phyloP scores from a whole-genome alignment of 2,113 vertebrate genomes.

The Phycodurus eques region DNA sequence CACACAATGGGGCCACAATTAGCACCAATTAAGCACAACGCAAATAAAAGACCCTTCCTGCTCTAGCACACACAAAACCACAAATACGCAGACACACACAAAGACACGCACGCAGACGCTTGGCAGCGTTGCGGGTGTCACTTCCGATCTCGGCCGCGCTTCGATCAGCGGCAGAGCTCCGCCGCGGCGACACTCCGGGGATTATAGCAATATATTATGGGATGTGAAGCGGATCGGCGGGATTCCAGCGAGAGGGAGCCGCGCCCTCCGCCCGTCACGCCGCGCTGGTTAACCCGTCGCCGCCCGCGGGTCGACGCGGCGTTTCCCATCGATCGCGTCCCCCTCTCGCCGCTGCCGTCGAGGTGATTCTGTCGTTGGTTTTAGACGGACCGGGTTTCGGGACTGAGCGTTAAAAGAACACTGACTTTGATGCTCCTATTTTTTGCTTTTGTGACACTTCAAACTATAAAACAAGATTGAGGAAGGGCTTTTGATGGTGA shows the following conservation, averaged over 20 bases:
- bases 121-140: constrained; percentile 30
- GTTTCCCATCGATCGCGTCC: no score
- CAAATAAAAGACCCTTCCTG: constrained; percentile 23
- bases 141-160: constrained; percentile 39
- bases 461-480: no score
- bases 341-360: no score
- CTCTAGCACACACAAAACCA: constrained; percentile 1
- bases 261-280: no score
- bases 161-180: constrained; percentile 46
- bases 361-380: no score
- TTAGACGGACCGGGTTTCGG: no score
- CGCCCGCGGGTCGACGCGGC: no score
- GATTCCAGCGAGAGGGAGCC: not conserved
- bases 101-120: not conserved
- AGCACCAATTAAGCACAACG: not conserved
- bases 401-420: no score
- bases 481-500: no score
- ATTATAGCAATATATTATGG: constrained; percentile 59
- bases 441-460: no score
- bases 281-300: no score
- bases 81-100: constrained; percentile 1
- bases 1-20: not conserved
- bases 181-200: constrained; percentile 52
- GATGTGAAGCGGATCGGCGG: constrained; percentile 34
- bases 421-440: no score